A percentile compares a stretch with the other conserved stretches of the same genome.
phyloP scores from a whole-genome alignment of 1,140 invertebrate genomes.

The Drosophila santomea region DNA sequence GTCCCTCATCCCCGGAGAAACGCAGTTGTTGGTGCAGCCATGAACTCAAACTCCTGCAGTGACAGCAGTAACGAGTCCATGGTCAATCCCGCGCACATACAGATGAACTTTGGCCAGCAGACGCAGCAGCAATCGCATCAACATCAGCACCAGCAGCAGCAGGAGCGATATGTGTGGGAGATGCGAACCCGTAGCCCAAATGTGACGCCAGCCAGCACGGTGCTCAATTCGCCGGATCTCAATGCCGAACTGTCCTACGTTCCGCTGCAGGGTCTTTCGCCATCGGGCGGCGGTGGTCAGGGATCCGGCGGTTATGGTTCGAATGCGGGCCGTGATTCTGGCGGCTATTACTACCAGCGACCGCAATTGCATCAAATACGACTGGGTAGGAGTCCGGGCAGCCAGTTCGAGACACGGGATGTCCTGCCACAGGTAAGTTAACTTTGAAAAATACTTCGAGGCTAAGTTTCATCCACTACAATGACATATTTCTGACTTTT shows the following conservation, averaged over 20 bases:
- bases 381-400: conserved; percentile 78
- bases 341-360: conserved; percentile 64
- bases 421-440: conserved; percentile 50
- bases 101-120: conserved; percentile 58
- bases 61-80: conserved; percentile 72
- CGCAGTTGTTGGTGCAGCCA: conserved; percentile 22
- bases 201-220: conserved; percentile 83
- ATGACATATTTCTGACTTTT: background rate
- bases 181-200: conserved; percentile 82
- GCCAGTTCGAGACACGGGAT: conserved; percentile 65
- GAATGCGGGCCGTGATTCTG: conserved; percentile 15
- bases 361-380: conserved; percentile 79
- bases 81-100: conserved; percentile 59
- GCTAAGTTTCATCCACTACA: background rate
- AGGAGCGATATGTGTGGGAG: conserved; percentile 84
- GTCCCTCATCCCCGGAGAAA: conserved; percentile 1
- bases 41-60: conserved; percentile 74
- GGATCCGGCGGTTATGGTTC: conserved; percentile 12
- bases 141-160: conserved; percentile 34
- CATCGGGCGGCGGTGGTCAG: conserved; percentile 31
- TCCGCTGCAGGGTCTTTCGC: conserved; percentile 54
- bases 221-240: conserved; percentile 83
- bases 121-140: conserved; percentile 9
- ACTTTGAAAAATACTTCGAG: background rate
- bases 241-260: conserved; percentile 69